Conservation (phyloP, 1,140 invertebrate species). For the Adelges cooleyi region DNA sequence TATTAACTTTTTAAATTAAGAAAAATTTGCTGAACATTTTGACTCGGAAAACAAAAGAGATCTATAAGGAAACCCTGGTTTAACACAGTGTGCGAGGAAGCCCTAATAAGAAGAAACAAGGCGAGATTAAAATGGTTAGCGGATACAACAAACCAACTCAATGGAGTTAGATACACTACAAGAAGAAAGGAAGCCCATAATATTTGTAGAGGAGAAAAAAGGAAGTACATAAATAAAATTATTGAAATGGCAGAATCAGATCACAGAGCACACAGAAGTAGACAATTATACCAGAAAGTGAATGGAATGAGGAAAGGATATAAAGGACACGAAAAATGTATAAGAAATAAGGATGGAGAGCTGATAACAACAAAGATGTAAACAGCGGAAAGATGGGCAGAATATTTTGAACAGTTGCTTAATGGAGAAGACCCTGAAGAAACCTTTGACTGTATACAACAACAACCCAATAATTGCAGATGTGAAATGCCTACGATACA, state of each 20-base stretch:
- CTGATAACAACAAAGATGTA: not conserved
- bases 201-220: conserved; percentile 7
- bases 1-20: too few species aligned
- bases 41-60: conserved; percentile 1
- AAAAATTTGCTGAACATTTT: too few species aligned
- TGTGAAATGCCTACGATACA: conserved; percentile 1
- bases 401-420: conserved; percentile 30
- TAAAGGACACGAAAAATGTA: not conserved
- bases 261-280: not conserved
- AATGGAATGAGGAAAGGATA: conserved; percentile 3
- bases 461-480: conserved; percentile 1
- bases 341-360: conserved; percentile 9
- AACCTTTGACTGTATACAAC: conserved; percentile 4
- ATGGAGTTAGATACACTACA: not conserved
- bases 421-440: conserved; percentile 25
- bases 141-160: not conserved
- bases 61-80: conserved; percentile 29
- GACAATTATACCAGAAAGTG: conserved; percentile 18
- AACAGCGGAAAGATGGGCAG: conserved; percentile 20
- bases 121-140: conserved; percentile 4
- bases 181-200: conserved; percentile 10
- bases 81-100: conserved; percentile 28
- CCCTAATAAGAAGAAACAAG: conserved; percentile 3
- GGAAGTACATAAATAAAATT: conserved; percentile 5
- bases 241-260: not conserved